Evolutionary conservation across 2,113 vertebrate genomes (phyloP), one percentile per base, ranked within the genome.

Genomic region (Barnardius zonarius): DNA sequence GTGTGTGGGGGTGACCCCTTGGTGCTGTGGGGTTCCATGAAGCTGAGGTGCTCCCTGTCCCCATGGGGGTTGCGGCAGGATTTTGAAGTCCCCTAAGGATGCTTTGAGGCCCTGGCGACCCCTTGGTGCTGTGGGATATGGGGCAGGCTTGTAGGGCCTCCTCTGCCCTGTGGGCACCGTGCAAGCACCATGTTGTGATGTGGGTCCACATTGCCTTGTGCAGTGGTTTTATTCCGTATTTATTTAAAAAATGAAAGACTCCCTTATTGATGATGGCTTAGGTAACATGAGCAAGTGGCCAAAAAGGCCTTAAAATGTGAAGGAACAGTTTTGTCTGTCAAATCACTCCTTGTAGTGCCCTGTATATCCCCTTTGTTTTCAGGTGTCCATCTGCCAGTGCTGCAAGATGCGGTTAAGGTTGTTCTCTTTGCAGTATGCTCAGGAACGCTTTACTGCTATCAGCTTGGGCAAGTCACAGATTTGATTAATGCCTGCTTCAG

Each of bases 61-160:
- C 68, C 10, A 1, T 11, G 18, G 35, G 35, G 2, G 14, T 5
- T 33, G 25, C 5, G 33, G 30, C 8, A 55, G 55, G 33, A 8
- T 75, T 86, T 81, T 12, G 8, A 33, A 35, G 44, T 52, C 7
- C 14, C 31, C 37, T 17, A 1, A 48, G 46, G 24, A 22, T 39
- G 69, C 24, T 37, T 0, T 13, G 55, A 48, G 22, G 51, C 24
- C 46, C 27, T 37, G 75, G 43, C 33, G 63, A 49, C 12, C 14
- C 28, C 43, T 67, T 0, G 5, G 10, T 72, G 20, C 54, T 3
- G 7, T 39, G 66, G 43, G 35, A 18, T 54, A 1, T 0, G 3
- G 31, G 35, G 41, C 5, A 46, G 85, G 24, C 33, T 20, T 61
- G 23, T 13, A 17, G 43, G 64, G 51, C 5, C n/a, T 74, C 7